Evolutionary conservation across 2,797 vertebrate genomes (phyloP).

Genomic region (Tenualosa thibaudeaui): DNA sequence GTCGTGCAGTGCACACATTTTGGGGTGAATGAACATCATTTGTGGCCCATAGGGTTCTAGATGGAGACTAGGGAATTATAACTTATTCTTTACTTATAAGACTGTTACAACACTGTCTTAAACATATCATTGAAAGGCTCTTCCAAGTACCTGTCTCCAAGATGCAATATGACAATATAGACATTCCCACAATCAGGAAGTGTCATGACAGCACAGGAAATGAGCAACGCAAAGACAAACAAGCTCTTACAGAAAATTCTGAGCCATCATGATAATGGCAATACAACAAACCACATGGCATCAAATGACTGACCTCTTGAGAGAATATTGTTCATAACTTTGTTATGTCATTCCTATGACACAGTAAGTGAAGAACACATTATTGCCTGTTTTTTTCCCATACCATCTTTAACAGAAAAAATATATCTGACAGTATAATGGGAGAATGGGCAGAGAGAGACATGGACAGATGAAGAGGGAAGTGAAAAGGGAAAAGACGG

Average conservation of each 20-base stretch:
- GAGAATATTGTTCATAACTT: neutral
- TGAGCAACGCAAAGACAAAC: neutral
- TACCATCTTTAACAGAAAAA: neutral
- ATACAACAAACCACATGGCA: neutral
- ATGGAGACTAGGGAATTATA: too few species aligned
- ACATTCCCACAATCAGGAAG: neutral
- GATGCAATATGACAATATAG: too few species aligned
- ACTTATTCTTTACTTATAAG: too few species aligned
- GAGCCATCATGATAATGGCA: neutral
- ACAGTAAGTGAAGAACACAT: neutral
- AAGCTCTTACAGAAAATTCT: neutral
- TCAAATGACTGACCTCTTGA: neutral
- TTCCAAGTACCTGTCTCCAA: neutral
- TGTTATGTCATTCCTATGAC: neutral
- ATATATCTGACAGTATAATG: neutral
- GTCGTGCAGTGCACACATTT: neutral
- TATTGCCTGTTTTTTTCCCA: neutral
- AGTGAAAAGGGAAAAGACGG: neutral
- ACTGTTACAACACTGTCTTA: too few species aligned
- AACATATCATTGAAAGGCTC: neutral
- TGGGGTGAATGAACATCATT: too few species aligned
- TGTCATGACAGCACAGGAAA: too few species aligned
- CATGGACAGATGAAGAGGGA: neutral
- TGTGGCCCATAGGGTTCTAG: too few species aligned
- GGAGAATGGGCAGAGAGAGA: slow-evolving; percentile 15